Percentiles rank a stretch among this genome's conserved stretches.
Conservation (phyloP, 2,888 invertebrate genomes). For the Nephrotoma guestfalica region DNA sequence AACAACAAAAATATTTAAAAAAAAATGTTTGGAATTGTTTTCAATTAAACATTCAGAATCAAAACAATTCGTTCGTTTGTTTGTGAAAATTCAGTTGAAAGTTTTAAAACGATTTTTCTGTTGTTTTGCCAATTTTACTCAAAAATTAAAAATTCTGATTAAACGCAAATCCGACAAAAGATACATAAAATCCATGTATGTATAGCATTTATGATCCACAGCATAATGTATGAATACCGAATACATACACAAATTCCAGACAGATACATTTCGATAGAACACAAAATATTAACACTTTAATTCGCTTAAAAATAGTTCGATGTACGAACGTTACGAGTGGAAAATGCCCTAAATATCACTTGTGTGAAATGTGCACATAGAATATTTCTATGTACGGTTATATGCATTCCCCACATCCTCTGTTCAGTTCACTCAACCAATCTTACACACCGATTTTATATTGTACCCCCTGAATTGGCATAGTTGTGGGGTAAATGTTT, state of each 20-base stretch:
- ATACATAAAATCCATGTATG: background rate
- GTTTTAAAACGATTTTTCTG: background rate
- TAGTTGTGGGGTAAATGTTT: background rate
- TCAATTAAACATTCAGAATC: background rate
- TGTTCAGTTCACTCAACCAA: background rate
- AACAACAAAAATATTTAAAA: too few species aligned
- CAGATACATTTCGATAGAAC: background rate
- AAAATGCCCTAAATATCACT: background rate
- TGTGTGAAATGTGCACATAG: background rate
- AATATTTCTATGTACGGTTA: background rate
- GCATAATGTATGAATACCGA: background rate
- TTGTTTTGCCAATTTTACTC: background rate
- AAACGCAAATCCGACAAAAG: background rate
- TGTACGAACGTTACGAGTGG: background rate
- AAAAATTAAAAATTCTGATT: background rate
- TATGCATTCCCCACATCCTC: background rate
- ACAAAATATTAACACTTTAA: background rate
- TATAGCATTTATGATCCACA: background rate
- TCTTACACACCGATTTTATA: background rate
- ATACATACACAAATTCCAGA: background rate
- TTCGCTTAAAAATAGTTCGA: background rate
- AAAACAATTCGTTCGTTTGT: background rate
- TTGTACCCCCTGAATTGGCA: background rate
- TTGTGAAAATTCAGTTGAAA: background rate
- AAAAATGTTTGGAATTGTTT: background rate